Percentiles rank a stretch among this genome's conserved stretches.
Evolutionary conservation across 30 jellyfish, hydroid and myxozoan species (phyloP).

Genomic region (Rhopilema esculentum): DNA sequence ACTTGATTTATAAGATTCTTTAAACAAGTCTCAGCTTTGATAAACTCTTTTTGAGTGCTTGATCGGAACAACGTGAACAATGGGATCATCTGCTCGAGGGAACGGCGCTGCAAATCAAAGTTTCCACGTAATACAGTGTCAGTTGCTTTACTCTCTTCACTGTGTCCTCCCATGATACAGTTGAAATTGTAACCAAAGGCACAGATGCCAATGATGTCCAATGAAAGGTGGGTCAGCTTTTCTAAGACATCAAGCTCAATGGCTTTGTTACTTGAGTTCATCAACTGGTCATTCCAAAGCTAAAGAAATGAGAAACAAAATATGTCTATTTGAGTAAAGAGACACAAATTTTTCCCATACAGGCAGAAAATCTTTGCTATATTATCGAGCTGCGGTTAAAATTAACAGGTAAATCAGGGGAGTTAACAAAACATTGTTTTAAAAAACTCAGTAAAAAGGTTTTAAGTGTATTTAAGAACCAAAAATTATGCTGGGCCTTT

Average conservation of each 20-base stretch:
- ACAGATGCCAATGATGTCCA: constrained; percentile 68
- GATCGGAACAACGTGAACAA: constrained; percentile 5
- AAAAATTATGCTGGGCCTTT: too few species aligned
- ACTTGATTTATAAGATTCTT: constrained; percentile 36
- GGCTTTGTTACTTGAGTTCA: neutral
- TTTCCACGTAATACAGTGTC: constrained; percentile 40
- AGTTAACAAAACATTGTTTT: too few species aligned
- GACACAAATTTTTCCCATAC: too few species aligned
- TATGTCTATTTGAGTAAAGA: too few species aligned
- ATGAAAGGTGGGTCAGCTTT: constrained; percentile 54
- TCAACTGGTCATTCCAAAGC: constrained; percentile 40
- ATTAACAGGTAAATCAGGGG: too few species aligned
- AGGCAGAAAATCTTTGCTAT: too few species aligned
- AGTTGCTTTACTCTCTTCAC: constrained; percentile 69
- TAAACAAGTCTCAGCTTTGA: constrained; percentile 41
- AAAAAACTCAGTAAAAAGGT: too few species aligned
- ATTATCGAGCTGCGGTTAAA: too few species aligned
- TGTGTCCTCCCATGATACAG: constrained; percentile 57
- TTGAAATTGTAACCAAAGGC: constrained; percentile 72
- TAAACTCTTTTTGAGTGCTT: constrained; percentile 17
- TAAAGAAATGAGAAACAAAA: neutral
- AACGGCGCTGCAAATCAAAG: constrained; percentile 51
- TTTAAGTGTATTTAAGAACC: too few species aligned
- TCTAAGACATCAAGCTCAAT: constrained; percentile 48
- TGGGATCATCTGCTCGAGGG: constrained; percentile 40